A percentile compares a stretch with the other conserved stretches of the same genome.
Conservation (phyloP, 2,797 vertebrate genomes). For the Neosalanx taihuensis region DNA sequence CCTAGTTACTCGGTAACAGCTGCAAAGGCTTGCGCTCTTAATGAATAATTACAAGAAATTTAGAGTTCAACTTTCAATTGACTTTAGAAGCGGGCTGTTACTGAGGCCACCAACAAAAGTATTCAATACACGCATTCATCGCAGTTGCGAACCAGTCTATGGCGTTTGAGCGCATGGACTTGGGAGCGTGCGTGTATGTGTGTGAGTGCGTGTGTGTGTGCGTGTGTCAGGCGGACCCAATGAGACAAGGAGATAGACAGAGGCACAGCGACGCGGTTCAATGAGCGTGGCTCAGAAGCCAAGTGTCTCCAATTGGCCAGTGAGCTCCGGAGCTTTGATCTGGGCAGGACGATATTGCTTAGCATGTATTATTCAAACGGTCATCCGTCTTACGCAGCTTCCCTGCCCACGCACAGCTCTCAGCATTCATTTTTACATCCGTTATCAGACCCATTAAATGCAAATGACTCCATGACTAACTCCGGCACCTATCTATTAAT, state of each 20-base stretch:
- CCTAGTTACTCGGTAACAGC: background rate
- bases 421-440: constrained; percentile 69
- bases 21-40: background rate
- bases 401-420: constrained; percentile 49
- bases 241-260: background rate
- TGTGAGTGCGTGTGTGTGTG: too few species aligned
- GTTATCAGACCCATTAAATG: constrained; percentile 64
- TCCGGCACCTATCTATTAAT: constrained; percentile 64
- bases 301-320: constrained; percentile 18
- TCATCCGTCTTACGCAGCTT: constrained; percentile 58
- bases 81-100: constrained; percentile 1
- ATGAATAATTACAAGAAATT: constrained; percentile 23
- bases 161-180: too few species aligned
- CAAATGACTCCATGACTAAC: constrained; percentile 60
- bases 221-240: background rate
- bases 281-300: background rate
- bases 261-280: background rate
- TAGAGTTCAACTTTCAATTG: constrained; percentile 7
- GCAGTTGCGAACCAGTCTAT: background rate
- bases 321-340: constrained; percentile 49
- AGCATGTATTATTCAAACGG: constrained; percentile 68
- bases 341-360: constrained; percentile 57
- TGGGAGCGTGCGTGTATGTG: too few species aligned
- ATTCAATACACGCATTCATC: background rate
- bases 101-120: background rate